A percentile compares a stretch with the other conserved stretches of the same genome.
Evolutionary conservation across 1,140 invertebrate species (phyloP).

Genomic region (Argopecten irradians): DNA sequence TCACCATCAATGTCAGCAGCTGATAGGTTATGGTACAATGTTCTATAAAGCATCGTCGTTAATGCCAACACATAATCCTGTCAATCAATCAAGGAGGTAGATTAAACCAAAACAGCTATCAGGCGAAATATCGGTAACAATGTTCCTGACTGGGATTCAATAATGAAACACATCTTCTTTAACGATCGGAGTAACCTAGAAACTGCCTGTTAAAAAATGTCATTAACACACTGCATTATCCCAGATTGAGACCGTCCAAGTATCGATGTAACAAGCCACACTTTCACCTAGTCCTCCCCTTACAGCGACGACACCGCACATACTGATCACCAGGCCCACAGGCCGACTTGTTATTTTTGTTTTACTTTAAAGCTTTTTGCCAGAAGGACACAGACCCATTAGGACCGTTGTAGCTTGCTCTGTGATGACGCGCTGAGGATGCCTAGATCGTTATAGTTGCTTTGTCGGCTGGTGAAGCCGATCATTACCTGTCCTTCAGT

Average conservation of each 20-base stretch:
- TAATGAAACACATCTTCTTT: background rate
- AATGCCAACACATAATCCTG: too few species aligned
- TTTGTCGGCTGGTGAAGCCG: background rate
- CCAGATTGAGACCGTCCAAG: background rate
- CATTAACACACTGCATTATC: background rate
- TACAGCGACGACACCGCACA: background rate
- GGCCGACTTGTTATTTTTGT: conserved; percentile 1
- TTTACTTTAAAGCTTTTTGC: conserved; percentile 19
- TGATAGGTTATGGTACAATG: too few species aligned
- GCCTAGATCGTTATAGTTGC: background rate
- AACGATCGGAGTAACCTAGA: background rate
- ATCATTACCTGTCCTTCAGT: background rate
- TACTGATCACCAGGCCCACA: background rate
- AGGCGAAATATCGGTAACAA: background rate
- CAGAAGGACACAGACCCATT: background rate
- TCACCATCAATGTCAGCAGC: too few species aligned
- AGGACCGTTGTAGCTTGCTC: background rate
- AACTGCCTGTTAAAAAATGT: background rate
- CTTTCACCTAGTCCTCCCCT: background rate
- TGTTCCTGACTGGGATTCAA: background rate
- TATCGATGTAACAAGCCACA: background rate
- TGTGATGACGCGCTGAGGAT: conserved; percentile 1
- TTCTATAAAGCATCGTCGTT: too few species aligned
- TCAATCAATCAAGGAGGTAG: background rate
- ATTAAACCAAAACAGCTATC: background rate